Percentiles rank a stretch among this genome's conserved stretches.
Evolutionary conservation across 1,140 invertebrate genomes (phyloP).

Genomic region (Drosophila willistoni): DNA sequence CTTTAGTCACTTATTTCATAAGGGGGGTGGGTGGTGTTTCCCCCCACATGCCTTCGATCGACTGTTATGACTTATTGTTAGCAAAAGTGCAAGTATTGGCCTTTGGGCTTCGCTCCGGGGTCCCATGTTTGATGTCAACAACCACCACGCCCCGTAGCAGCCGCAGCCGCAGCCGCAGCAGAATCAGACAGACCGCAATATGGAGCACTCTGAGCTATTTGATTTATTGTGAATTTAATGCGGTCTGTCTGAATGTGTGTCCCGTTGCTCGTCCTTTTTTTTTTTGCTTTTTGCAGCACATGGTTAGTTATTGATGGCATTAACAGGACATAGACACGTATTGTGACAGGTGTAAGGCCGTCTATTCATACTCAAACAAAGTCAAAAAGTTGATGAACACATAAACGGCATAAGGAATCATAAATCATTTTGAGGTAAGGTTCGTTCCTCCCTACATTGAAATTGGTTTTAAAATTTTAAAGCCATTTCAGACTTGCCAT

Average conservation of each 20-base stretch:
- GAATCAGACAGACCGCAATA: slow-evolving; percentile 1
- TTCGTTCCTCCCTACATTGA: no score
- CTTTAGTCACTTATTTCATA: slow-evolving; percentile 45
- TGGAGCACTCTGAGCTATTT: slow-evolving; percentile 23
- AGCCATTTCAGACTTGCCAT: background rate
- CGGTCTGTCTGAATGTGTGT: slow-evolving; percentile 29
- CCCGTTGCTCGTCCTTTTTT: slow-evolving; percentile 18
- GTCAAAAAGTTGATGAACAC: slow-evolving; percentile 1
- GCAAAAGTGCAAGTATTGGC: slow-evolving; percentile 25
- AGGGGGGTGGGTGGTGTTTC: no score
- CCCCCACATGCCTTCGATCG: background rate
- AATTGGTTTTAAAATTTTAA: background rate
- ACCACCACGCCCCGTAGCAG: slow-evolving; percentile 34
- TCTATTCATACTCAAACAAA: slow-evolving; percentile 18
- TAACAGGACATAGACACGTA: slow-evolving; percentile 20
- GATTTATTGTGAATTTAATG: slow-evolving; percentile 73
- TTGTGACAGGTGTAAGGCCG: slow-evolving; percentile 62
- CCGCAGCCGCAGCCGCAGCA: background rate
- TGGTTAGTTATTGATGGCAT: slow-evolving; percentile 65
- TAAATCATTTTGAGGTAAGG: slow-evolving; percentile 39
- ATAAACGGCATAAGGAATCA: slow-evolving; percentile 12
- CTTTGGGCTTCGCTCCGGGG: slow-evolving; percentile 33
- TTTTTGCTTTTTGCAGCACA: slow-evolving; percentile 1
- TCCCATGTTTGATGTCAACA: slow-evolving; percentile 24
- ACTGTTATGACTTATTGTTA: slow-evolving; percentile 54